These are phyloP conservation scores for Oxycera nigricornis DNA, from an alignment of 2,888 invertebrate species.

Conservation along the genomic window DNA sequence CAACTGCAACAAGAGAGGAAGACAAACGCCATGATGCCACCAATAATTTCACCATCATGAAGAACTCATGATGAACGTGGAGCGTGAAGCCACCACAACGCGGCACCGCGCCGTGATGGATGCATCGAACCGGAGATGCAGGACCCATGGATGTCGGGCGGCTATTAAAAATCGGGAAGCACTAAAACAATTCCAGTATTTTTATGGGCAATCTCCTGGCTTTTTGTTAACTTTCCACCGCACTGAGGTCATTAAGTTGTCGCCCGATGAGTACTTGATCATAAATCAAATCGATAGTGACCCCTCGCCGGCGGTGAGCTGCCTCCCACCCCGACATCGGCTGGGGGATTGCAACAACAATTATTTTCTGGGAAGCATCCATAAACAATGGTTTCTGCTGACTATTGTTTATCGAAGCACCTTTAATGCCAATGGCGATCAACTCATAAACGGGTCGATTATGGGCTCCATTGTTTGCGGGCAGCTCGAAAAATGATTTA, in stretches of 20 bases:
- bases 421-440: background rate
- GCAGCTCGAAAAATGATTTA: background rate
- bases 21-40: background rate
- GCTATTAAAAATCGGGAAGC: background rate
- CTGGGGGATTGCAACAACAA: background rate
- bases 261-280: background rate
- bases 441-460: background rate
- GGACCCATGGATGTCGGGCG: background rate
- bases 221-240: constrained; percentile 19
- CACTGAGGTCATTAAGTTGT: constrained; percentile 25
- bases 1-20: background rate
- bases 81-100: background rate
- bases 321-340: background rate
- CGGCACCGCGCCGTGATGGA: background rate
- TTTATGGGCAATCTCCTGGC: background rate
- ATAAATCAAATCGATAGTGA: constrained; percentile 31
- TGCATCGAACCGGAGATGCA: background rate
- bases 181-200: background rate
- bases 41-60: background rate
- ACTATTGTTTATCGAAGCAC: background rate
- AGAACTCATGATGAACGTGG: background rate
- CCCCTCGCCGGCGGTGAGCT: background rate
- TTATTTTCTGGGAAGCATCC: background rate
- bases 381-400: background rate
- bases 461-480: background rate